Conservation (phyloP, 35 echinoderm and acorn worm species). For the Lytechinus variegatus region DNA sequence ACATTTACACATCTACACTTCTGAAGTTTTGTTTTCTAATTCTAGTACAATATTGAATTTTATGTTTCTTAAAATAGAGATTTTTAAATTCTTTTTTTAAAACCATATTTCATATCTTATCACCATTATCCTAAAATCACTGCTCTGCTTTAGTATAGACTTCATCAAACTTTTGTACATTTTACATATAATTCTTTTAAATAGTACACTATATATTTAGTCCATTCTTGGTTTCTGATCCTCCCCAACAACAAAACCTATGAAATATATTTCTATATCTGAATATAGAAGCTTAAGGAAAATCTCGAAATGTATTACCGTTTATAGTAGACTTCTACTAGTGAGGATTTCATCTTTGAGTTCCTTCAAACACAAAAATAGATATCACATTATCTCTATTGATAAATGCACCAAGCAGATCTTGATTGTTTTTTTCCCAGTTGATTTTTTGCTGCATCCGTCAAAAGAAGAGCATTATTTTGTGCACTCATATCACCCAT, state of each 20-base stretch:
- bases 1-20: conserved; percentile 48
- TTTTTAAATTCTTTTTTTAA: conserved; percentile 28
- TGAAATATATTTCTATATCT: neutral
- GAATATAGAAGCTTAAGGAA: neutral
- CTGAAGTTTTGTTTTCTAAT: neutral
- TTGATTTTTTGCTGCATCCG: neutral
- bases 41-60: conserved; percentile 13
- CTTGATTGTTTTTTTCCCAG: neutral
- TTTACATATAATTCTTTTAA: neutral
- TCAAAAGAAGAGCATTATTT: neutral
- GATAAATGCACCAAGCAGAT: neutral
- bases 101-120: conserved; percentile 43
- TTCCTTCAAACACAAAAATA: neutral
- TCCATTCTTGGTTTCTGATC: neutral
- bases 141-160: neutral
- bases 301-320: neutral
- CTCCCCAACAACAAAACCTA: neutral
- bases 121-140: conserved; percentile 19
- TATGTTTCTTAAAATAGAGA: conserved; percentile 46
- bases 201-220: neutral
- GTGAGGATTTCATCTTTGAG: neutral
- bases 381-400: neutral
- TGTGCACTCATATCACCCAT: neutral
- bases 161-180: neutral
- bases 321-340: neutral